These are phyloP conservation scores for Leptoteleia sp. DNA, from an alignment of 1,140 invertebrate genomes.

Conservation along the genomic window DNA sequence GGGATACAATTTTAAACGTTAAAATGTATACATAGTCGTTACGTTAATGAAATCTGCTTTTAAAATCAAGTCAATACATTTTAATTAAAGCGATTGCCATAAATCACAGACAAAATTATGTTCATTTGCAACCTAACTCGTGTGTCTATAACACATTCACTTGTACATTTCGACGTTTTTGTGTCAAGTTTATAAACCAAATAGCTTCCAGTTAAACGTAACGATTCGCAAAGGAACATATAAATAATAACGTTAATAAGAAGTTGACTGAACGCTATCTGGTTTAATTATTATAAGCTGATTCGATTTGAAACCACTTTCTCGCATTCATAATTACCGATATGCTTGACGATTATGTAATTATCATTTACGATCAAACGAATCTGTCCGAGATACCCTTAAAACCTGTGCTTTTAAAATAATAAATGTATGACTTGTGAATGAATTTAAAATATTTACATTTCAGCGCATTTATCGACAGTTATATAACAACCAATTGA, in stretches of 20 bases:
- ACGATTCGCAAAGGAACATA: constrained; percentile 9
- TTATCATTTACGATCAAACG: constrained; percentile 47
- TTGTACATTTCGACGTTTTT: constrained; percentile 7
- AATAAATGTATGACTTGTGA: not conserved
- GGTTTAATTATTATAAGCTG: constrained; percentile 54
- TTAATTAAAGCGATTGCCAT: constrained; percentile 24
- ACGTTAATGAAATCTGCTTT: constrained; percentile 4
- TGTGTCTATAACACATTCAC: not conserved
- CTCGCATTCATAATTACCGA: constrained; percentile 39
- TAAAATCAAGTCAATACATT: constrained; percentile 29
- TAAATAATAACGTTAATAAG: constrained; percentile 24
- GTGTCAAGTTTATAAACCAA: constrained; percentile 31
- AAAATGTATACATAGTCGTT: constrained; percentile 10
- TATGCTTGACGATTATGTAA: constrained; percentile 25
- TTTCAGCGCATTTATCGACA: not conserved
- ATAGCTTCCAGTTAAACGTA: constrained; percentile 24
- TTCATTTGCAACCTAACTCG: constrained; percentile 12
- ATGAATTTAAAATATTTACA: not conserved
- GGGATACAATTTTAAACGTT: constrained; percentile 3
- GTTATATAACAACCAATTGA: constrained; percentile 31
- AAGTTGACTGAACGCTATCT: constrained; percentile 38
- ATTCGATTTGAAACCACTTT: constrained; percentile 49
- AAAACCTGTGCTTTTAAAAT: not conserved
- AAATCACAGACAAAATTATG: constrained; percentile 25
- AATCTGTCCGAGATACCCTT: constrained; percentile 3